Percentiles rank a stretch among this genome's conserved stretches.
phyloP scores from a whole-genome alignment of 2,888 invertebrate species.

The Dilophus febrilis region DNA sequence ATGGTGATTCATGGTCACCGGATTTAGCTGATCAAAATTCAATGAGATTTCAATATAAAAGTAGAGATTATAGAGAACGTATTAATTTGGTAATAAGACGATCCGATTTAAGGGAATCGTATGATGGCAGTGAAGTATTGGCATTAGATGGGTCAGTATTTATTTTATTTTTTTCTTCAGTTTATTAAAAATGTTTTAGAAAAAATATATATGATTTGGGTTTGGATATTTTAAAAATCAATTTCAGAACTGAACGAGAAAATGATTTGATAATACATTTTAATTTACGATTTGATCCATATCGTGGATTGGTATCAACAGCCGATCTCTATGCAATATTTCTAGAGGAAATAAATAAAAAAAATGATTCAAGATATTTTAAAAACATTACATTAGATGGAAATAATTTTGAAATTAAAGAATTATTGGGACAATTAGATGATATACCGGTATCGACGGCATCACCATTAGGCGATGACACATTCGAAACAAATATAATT shows the following conservation, averaged over 20 bases:
- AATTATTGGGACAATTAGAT: slow-evolving; percentile 26
- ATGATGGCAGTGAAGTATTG: slow-evolving; percentile 61
- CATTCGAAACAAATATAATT: slow-evolving; percentile 21
- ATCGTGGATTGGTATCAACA: slow-evolving; percentile 46
- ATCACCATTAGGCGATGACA: slow-evolving; percentile 23
- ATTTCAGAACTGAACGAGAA: slow-evolving; percentile 35
- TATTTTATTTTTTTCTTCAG: slow-evolving; percentile 7
- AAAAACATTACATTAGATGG: slow-evolving; percentile 46
- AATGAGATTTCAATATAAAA: slow-evolving; percentile 51
- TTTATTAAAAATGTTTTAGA: slow-evolving; percentile 6
- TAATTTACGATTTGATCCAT: slow-evolving; percentile 69
- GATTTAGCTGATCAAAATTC: slow-evolving; percentile 50
- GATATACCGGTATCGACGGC: slow-evolving; percentile 23
- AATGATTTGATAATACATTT: slow-evolving; percentile 64
- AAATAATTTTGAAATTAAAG: slow-evolving; percentile 45
- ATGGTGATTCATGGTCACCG: slow-evolving; percentile 50
- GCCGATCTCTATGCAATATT: slow-evolving; percentile 48
- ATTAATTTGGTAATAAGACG: slow-evolving; percentile 56
- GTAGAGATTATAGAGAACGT: slow-evolving; percentile 56
- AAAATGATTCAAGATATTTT: slow-evolving; percentile 40
- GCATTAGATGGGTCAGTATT: slow-evolving; percentile 59
- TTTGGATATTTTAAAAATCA: background rate
- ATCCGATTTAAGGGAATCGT: slow-evolving; percentile 58
- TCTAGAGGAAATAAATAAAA: slow-evolving; percentile 42
- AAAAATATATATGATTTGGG: slow-evolving; percentile 10